Base-by-base conservation (phyloP, 2,888 invertebrate genomes). In the Xanthia icteritia region DNA sequence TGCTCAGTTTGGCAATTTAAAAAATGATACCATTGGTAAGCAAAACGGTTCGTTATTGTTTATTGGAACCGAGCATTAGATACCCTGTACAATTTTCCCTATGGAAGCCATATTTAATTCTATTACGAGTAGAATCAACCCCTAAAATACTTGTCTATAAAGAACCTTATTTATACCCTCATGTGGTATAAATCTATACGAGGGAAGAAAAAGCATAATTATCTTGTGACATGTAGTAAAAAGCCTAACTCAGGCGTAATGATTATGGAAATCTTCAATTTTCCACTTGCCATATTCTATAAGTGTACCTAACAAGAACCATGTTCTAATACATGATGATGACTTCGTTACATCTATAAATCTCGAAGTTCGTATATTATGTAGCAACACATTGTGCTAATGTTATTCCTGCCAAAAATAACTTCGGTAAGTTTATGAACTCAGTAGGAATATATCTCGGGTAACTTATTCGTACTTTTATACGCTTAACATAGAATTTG, bases 351-450 rank as follows among this genome's bases (percentile, higher is more conserved):
- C 56, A 31, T 20, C 51, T 39, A 82, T 82, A 83, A 77, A 80
- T 83, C 64, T 4, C 48, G 5, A 61, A 83, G 60, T 66, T 78
- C 42, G 27, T 67, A 17, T 17, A 17, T 45, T 20, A 23, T 27
- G 51, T 27, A 36, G 45, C 54, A 39, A 79, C 79, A 71, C 61
- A 42, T 56, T 73, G 42, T 79, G 73, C 36, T 69, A 27, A 48
- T 71, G 58, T 67, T 81, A 36, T 68, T 70, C 5, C 0, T 17
- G n/a, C 60, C 36, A 74, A 87, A 71, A 76, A 87, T 77, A 85
- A 63, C 66, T 72, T 76, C 23, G 13, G 54, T 13, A 31, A 76
- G 66, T 82, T 85, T 86, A 88, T 76, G 88, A 27, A 79, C 45
- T 73, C 66, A 54, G 75, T 39, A 51, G 31, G 27, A 60, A 69